These are phyloP conservation scores for Drosophila nikananu DNA, from an alignment of 1,140 invertebrate species.

Conservation along the genomic window DNA sequence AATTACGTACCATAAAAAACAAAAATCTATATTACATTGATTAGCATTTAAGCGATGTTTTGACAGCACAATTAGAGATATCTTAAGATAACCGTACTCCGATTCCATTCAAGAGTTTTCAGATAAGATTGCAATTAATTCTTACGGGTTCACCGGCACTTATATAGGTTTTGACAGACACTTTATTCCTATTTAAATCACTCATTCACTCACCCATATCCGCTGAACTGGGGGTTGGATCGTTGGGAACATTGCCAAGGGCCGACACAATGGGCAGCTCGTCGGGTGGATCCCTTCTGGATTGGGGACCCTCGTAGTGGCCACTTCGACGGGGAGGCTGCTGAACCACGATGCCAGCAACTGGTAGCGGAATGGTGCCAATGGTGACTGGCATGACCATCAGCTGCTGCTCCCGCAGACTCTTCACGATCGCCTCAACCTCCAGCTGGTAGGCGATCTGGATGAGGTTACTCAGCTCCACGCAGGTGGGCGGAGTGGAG, in stretches of 20 bases:
- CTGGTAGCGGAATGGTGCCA: conserved; percentile 86
- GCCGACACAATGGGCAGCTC: conserved; percentile 63
- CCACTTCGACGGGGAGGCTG: conserved; percentile 69
- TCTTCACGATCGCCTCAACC: conserved; percentile 85
- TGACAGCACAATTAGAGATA: conserved; percentile 6
- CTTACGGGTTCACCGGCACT: conserved; percentile 5
- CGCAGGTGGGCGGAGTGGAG: conserved; percentile 89
- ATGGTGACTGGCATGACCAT: conserved; percentile 86
- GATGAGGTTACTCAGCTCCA: conserved; percentile 88
- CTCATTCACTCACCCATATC: conserved; percentile 56
- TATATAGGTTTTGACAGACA: not conserved
- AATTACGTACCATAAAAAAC: no score
- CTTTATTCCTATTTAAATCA: not conserved
- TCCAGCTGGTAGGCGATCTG: conserved; percentile 90
- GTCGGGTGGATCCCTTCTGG: conserved; percentile 21
- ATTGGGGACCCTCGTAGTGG: conserved; percentile 47
- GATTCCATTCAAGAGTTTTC: not conserved
- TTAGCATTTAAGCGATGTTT: not conserved
- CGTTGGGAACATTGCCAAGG: conserved; percentile 36
- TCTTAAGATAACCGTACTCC: not conserved
- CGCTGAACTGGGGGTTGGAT: conserved; percentile 27
- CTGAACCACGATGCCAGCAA: conserved; percentile 59
- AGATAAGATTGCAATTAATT: conserved; percentile 32
- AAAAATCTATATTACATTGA: not conserved
- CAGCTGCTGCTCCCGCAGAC: conserved; percentile 86